A percentile compares a stretch with the other conserved stretches of the same genome.
Conservation (phyloP, 2,797 vertebrate genomes). For the Pipistrellus pygmaeus region DNA sequence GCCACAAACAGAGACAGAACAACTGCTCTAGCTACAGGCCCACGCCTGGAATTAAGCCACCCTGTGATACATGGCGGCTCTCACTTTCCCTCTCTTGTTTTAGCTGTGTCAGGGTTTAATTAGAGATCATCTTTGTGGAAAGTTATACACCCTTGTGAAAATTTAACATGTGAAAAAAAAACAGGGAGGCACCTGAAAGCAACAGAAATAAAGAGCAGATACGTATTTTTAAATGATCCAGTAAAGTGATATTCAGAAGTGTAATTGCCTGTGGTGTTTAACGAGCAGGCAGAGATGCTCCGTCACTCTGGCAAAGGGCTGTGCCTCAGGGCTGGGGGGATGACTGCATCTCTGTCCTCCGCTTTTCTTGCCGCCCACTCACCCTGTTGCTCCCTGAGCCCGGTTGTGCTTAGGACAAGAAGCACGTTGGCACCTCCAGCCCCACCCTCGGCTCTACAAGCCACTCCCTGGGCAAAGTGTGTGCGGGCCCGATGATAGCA, state of each 20-base stretch:
- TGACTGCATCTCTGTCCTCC: neutral
- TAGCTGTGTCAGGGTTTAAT: slow-evolving; percentile 42
- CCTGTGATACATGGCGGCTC: neutral
- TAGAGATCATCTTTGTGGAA: slow-evolving; percentile 3
- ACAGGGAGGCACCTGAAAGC: neutral
- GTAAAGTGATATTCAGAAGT: slow-evolving; percentile 40
- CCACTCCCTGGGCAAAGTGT: neutral
- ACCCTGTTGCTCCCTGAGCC: neutral
- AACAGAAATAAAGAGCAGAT: slow-evolving; percentile 54
- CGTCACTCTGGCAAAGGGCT: neutral
- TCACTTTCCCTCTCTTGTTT: slow-evolving; percentile 52
- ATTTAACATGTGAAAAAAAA: slow-evolving; percentile 1
- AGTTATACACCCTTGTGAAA: slow-evolving; percentile 45
- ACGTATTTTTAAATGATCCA: neutral
- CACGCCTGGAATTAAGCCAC: neutral
- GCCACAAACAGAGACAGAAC: neutral
- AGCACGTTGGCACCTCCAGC: neutral
- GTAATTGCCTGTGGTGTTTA: neutral
- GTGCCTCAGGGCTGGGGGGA: neutral
- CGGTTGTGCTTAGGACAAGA: neutral
- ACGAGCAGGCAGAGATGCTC: neutral
- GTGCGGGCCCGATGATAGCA: neutral
- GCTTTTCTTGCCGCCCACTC: neutral
- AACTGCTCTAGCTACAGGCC: neutral
- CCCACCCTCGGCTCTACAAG: neutral